Conservation (phyloP, 2,797 vertebrate genomes). For the Scyliorhinus canicula region DNA sequence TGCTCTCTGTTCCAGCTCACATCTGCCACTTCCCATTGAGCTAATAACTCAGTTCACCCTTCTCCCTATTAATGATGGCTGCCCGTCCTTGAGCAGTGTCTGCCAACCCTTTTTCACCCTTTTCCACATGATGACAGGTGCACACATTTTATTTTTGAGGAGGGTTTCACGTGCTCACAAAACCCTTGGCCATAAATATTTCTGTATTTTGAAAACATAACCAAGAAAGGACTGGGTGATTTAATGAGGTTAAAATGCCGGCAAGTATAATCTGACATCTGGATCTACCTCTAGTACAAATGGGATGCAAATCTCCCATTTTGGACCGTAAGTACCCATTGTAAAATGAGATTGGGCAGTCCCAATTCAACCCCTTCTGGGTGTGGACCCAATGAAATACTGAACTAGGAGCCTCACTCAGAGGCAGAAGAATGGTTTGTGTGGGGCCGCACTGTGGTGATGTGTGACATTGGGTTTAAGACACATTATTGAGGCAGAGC, state of each 20-base stretch:
- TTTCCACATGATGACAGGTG: neutral
- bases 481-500: neutral
- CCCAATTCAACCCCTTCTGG: neutral
- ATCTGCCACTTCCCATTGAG: neutral
- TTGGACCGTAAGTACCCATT: neutral
- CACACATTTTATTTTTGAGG: neutral
- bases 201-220: neutral
- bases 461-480: neutral
- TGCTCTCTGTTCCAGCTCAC: neutral
- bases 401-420: neutral
- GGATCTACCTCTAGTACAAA: neutral
- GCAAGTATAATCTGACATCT: neutral
- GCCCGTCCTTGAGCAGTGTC: no score
- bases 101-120: neutral
- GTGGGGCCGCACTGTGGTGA: neutral
- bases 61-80: neutral
- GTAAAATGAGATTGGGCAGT: neutral
- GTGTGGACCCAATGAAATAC: neutral
- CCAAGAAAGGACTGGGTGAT: neutral
- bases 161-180: neutral
- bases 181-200: neutral
- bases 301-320: neutral
- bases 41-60: neutral
- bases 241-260: neutral
- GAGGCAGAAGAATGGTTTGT: neutral